Conservation (phyloP, 2,888 invertebrate genomes). For the Protodeltote pygarga region DNA sequence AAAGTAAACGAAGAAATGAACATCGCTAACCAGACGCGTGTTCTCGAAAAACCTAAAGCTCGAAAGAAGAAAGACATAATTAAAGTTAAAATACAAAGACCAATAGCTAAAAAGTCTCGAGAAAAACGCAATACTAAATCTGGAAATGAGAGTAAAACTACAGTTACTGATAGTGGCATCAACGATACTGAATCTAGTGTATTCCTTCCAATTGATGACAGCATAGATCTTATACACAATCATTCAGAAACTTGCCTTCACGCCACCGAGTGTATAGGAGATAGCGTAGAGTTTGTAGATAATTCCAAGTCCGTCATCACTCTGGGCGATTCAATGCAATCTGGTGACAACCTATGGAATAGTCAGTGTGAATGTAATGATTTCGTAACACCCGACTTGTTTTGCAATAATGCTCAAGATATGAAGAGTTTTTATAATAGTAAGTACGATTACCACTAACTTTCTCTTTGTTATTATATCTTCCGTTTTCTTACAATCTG, state of each 20-base stretch:
- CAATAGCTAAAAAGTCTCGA: slow-evolving; percentile 52
- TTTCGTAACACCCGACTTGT: slow-evolving; percentile 55
- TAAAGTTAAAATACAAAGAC: slow-evolving; percentile 77
- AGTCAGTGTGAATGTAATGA: slow-evolving; percentile 38
- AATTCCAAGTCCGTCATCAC: slow-evolving; percentile 63
- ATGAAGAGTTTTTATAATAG: slow-evolving; percentile 41
- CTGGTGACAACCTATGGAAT: slow-evolving; percentile 33
- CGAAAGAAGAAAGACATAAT: slow-evolving; percentile 74
- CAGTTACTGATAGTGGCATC: slow-evolving; percentile 67
- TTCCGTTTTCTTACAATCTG: too few species aligned
- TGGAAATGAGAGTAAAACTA: slow-evolving; percentile 39
- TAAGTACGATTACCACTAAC: too few species aligned
- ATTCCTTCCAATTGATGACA: slow-evolving; percentile 58
- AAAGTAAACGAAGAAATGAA: slow-evolving; percentile 38
- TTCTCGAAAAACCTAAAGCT: slow-evolving; percentile 45
- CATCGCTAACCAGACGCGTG: slow-evolving; percentile 23
- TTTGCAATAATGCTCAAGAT: slow-evolving; percentile 61
- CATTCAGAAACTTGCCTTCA: slow-evolving; percentile 79
- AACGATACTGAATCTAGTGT: slow-evolving; percentile 64
- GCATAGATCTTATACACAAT: slow-evolving; percentile 77
- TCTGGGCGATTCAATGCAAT: slow-evolving; percentile 52
- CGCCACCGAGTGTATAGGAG: slow-evolving; percentile 69
- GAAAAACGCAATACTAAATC: slow-evolving; percentile 27
- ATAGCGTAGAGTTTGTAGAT: slow-evolving; percentile 70
- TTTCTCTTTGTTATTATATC: too few species aligned